Base-by-base conservation (phyloP, 2,888 invertebrate species). In the Hedya salicella region DNA sequence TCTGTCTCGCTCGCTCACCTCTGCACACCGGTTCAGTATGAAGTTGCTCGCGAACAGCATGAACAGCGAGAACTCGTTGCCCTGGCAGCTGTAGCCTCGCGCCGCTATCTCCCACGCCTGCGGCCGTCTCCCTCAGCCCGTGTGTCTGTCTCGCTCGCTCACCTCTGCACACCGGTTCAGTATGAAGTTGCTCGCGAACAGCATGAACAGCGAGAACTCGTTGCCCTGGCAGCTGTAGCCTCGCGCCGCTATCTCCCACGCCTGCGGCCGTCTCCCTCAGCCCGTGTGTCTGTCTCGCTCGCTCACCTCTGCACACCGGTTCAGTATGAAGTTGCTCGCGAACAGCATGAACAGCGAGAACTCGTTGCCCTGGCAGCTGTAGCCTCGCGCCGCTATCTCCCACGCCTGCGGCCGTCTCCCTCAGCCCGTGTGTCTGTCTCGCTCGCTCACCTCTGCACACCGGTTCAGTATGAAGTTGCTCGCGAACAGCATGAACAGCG, bases 311-410 rank as follows among this genome's bases (percentile, higher is more conserved):
- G 89, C 89, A 73, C 94, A 98, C 90, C 32, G 2, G 32, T 32
- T 32, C 32, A 32, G 32, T 32, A 32, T 32, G 32, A 32, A 32
- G 32, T 32, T 97, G 49, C 99, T 98, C 0, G 98, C 97, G 74
- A 99, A 97, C 54, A 99, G 92, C 99, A 99, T 99, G 86, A 98
- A 99, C 42, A 99, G 94, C 30, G 98, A 98, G 92, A 98, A 99
- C 89, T 99, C 99, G 83, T 99, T 99, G 71, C 99, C 99, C 88
- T 99, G 98, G 77, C 98, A 99, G 9, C 94, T 94, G 89, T 96
- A 99, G 0, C 99, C 99, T 16, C 95, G 93, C 64, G 94, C 94
- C 0, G 99, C 98, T 32, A 99, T 94, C 93, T 99, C 99, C 93
- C 96, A 98, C 0, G 98, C 97, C 1, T 8, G 36, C 36, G 5